Base-by-base conservation (phyloP, 2,113 vertebrate species). In the Verasper variegatus region DNA sequence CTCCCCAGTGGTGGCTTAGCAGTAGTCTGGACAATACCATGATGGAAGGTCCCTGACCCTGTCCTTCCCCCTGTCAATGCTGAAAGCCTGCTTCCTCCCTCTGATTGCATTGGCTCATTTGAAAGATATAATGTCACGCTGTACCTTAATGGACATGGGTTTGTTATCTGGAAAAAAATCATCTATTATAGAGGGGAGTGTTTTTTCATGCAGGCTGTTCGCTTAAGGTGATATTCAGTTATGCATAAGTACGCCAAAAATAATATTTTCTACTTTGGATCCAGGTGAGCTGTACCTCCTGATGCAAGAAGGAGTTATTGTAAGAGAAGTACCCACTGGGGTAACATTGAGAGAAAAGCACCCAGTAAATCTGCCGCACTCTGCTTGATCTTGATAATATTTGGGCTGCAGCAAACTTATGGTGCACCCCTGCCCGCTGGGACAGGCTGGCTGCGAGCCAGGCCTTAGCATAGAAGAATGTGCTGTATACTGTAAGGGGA, bases 71-170 rank as follows among this genome's bases (percentile, higher is more conserved):
- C 51, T 35, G 23, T 51, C 54, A 21, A 26, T 13, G 8, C 77
- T 75, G 78, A 74, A 72, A 80, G 67, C 66, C 62, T 58, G 69
- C 83, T 74, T 86, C 79, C 85, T 88, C 83, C 52, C 37, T 65
- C 51, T 83, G 62, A n/a, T 35, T 63, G 60, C 66, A 23, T 63
- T 15, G 61, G 76, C 76, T 84, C 71, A 75, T 83, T 83, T 84
- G 11, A 79, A 72, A 77, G 75, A 82, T 76, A 68, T 21, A 73
- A 83, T 68, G 75, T 67, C 73, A 80, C 57, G 66, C 27, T 85
- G 80, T 42, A 7, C 71, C 67, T 31, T 72, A 78, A 66, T 63
- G 75, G 51, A 63, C 40, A n/a, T 66, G 58, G 23, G 35, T 59
- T 76, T 9, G 40, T 76, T 71, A 81, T 88, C 49, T 76, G 51